Conservation (phyloP, 2,797 vertebrate species). For the Potorous gilbertii region DNA sequence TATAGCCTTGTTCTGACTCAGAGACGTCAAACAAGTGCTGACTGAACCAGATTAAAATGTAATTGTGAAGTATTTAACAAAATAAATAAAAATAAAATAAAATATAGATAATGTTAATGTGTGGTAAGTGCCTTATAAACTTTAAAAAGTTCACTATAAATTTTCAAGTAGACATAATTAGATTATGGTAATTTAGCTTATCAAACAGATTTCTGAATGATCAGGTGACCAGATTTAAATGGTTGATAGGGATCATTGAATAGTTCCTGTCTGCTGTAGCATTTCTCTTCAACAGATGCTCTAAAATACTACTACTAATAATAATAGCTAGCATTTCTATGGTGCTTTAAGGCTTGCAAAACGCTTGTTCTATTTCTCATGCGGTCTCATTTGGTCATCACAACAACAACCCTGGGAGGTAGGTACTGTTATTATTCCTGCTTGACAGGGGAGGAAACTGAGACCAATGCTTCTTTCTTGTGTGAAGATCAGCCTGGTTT, state of each 20-base stretch:
- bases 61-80: no score
- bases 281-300: neutral
- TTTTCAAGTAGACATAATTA: neutral
- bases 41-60: no score
- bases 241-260: neutral
- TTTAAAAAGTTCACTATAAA: neutral
- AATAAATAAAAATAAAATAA: no score
- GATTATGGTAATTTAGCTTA: neutral
- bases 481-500: neutral
- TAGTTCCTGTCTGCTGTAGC: no score
- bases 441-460: neutral
- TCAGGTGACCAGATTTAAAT: neutral
- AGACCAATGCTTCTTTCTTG: neutral
- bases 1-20: no score
- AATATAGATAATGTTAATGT: no score
- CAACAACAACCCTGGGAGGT: neutral
- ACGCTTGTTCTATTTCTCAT: neutral
- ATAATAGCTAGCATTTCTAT: neutral
- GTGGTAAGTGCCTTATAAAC: neutral
- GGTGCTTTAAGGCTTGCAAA: neutral
- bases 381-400: neutral
- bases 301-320: neutral
- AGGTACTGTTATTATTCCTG: neutral
- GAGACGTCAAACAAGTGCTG: no score
- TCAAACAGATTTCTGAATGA: neutral